phyloP scores from a whole-genome alignment of 1,140 invertebrate genomes.

The Melitaea cinxia region DNA sequence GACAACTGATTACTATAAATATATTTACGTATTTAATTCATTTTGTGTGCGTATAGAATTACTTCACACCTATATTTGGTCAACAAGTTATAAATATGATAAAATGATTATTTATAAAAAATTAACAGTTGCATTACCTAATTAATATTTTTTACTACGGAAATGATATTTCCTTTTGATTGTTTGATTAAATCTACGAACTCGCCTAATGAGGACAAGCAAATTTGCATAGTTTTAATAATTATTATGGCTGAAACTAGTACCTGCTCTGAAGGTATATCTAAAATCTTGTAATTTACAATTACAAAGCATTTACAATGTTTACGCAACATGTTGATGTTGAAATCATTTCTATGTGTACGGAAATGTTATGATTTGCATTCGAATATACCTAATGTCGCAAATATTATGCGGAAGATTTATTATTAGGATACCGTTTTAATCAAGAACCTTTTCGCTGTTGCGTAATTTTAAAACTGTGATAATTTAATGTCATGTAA shows the following conservation, averaged over 20 bases:
- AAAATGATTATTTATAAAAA: background rate
- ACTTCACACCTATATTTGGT: background rate
- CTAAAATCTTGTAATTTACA: slow-evolving; percentile 39
- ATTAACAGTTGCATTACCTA: background rate
- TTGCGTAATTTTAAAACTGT: slow-evolving; percentile 13
- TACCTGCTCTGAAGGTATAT: slow-evolving; percentile 16
- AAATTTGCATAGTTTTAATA: background rate
- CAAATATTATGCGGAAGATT: slow-evolving; percentile 48
- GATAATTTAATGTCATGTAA: slow-evolving; percentile 6
- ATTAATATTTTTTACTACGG: background rate
- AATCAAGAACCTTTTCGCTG: slow-evolving; percentile 17
- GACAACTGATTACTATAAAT: background rate
- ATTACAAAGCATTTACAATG: slow-evolving; percentile 43
- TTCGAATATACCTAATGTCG: slow-evolving; percentile 44
- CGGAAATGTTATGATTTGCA: slow-evolving; percentile 55
- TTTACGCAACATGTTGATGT: slow-evolving; percentile 43
- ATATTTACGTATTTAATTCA: background rate
- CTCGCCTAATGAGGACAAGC: background rate
- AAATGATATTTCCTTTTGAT: background rate
- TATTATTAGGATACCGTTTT: slow-evolving; percentile 21
- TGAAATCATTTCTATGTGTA: slow-evolving; percentile 42
- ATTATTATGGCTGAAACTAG: slow-evolving; percentile 2
- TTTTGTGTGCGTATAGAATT: background rate
- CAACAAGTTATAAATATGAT: background rate
- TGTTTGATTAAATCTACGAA: background rate